Conservation (phyloP, 2,113 vertebrate genomes). For the Odontophorus gujanensis region DNA sequence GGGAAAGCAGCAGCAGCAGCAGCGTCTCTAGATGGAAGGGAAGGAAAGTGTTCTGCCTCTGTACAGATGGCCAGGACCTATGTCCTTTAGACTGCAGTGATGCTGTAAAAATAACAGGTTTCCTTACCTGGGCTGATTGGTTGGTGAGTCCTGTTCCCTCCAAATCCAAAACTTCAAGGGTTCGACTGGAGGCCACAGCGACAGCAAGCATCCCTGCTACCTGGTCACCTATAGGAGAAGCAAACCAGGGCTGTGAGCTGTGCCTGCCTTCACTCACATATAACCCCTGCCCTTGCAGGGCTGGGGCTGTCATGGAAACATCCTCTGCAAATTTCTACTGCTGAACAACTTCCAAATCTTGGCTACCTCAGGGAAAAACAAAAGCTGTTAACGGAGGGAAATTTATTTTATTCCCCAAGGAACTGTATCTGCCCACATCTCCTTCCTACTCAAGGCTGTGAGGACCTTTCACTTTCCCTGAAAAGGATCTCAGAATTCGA, state of each 20-base stretch:
- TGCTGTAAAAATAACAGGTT: background rate
- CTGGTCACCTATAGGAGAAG: slow-evolving; percentile 86
- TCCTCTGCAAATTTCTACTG: background rate
- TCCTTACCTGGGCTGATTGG: slow-evolving; percentile 91
- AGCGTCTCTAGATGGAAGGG: background rate
- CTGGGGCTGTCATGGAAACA: background rate
- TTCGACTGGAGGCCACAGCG: slow-evolving; percentile 94
- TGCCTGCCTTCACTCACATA: background rate
- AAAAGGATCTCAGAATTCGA: background rate
- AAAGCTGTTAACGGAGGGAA: background rate
- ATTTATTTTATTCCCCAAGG: background rate
- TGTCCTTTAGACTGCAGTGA: background rate
- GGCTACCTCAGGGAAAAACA: background rate
- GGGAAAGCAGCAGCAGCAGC: background rate
- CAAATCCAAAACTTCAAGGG: slow-evolving; percentile 93
- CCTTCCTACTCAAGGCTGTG: background rate
- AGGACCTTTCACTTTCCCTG: background rate
- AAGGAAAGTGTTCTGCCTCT: background rate
- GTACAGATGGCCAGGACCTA: background rate
- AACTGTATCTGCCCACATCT: background rate
- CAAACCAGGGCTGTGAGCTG: background rate
- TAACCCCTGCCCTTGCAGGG: background rate
- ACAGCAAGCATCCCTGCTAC: slow-evolving; percentile 95
- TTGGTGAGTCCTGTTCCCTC: slow-evolving; percentile 95
- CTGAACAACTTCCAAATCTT: background rate